phyloP scores from a whole-genome alignment of 1,140 invertebrate genomes.

The Nephila pilipes region DNA sequence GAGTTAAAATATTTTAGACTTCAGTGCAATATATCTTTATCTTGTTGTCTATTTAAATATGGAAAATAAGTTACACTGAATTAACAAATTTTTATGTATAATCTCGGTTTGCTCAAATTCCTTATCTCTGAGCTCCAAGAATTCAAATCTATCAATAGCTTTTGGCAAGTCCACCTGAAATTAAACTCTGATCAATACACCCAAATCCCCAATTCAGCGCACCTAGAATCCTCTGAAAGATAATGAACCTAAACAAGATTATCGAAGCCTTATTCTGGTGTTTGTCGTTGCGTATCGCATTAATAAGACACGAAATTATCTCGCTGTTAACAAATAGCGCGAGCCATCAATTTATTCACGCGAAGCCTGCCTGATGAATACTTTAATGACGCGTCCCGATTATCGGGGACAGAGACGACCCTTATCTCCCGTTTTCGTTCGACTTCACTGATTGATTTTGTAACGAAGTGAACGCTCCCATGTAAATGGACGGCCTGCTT shows the following conservation, averaged over 20 bases:
- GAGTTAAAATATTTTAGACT: no score
- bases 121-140: no score
- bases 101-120: no score
- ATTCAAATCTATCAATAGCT: no score
- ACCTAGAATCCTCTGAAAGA: slow-evolving; percentile 2
- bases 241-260: slow-evolving; percentile 62
- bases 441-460: slow-evolving; percentile 71
- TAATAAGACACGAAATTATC: slow-evolving; percentile 68
- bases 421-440: slow-evolving; percentile 58
- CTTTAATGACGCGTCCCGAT: slow-evolving; percentile 55
- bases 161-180: no score
- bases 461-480: slow-evolving; percentile 58
- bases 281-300: slow-evolving; percentile 69
- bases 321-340: slow-evolving; percentile 16
- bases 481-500: neutral
- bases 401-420: neutral
- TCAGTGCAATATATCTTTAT: no score
- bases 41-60: no score
- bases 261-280: slow-evolving; percentile 27
- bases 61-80: no score
- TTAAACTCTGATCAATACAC: no score
- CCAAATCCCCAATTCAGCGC: no score
- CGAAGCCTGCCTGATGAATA: slow-evolving; percentile 63
- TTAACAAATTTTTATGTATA: no score
- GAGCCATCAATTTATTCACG: slow-evolving; percentile 65